These are phyloP conservation scores for Agrotis exclamationis DNA, from an alignment of 2,888 invertebrate genomes.

Conservation along the genomic window DNA sequence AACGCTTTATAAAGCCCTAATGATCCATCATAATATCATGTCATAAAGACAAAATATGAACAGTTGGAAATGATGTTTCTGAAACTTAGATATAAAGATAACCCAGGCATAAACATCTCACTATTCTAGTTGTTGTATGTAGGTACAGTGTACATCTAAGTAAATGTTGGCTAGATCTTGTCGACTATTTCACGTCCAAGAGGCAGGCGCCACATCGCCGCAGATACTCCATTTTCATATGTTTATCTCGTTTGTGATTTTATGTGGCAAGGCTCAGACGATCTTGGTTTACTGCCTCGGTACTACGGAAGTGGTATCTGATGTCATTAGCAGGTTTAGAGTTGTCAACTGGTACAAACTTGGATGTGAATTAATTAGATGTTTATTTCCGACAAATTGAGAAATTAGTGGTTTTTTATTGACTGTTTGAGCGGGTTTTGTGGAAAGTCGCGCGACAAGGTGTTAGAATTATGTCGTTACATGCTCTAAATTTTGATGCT, in stretches of 20 bases:
- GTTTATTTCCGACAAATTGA: conserved; percentile 3
- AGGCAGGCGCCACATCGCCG: conserved; percentile 34
- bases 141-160: neutral
- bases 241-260: conserved; percentile 57
- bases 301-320: conserved; percentile 47
- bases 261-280: conserved; percentile 43
- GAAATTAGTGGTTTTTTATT: conserved; percentile 20
- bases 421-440: neutral
- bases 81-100: neutral
- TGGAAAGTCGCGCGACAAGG: neutral
- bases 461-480: neutral
- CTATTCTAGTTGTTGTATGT: conserved; percentile 5
- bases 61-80: neutral
- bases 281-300: conserved; percentile 35
- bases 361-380: neutral
- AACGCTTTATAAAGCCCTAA: no score
- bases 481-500: neutral
- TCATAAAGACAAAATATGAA: neutral
- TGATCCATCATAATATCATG: no score
- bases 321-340: conserved; percentile 7
- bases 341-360: conserved; percentile 6
- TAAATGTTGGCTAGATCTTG: no score
- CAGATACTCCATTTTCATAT: conserved; percentile 50
- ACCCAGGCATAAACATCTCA: conserved; percentile 2
- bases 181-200: conserved; percentile 27